Evolutionary conservation across 2,888 invertebrate species (phyloP).

Genomic region (Tholera decimalis): DNA sequence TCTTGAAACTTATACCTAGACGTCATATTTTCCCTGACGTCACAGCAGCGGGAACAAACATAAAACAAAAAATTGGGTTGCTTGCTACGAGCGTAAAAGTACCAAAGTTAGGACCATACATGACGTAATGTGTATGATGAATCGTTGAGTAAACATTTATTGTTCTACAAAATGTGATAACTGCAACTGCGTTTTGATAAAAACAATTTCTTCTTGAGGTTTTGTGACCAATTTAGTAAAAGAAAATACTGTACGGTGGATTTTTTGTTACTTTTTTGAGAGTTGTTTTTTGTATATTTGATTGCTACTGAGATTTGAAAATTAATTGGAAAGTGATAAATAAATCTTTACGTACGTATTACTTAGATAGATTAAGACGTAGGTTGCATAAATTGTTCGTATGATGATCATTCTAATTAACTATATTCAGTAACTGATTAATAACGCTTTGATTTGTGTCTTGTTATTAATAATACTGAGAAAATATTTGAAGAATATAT

Average conservation of each 20-base stretch:
- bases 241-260: not conserved
- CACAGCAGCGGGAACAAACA: constrained; percentile 69
- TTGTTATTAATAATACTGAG: not conserved
- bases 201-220: not conserved
- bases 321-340: not conserved
- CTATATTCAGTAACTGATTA: constrained; percentile 28
- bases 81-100: constrained; percentile 43
- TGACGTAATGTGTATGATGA: constrained; percentile 40
- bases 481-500: not conserved
- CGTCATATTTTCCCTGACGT: constrained; percentile 71
- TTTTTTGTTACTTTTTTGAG: no score
- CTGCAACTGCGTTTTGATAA: not conserved
- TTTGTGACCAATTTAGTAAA: not conserved
- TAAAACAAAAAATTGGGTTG: constrained; percentile 69
- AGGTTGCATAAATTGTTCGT: not conserved
- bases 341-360: not conserved
- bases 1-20: constrained; percentile 70
- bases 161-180: not conserved
- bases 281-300: not conserved
- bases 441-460: constrained; percentile 7
- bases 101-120: constrained; percentile 44
- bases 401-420: constrained; percentile 19
- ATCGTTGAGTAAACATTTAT: constrained; percentile 31
- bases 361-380: not conserved
- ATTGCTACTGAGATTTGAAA: no score